Conservation (phyloP, 2,888 invertebrate species). For the Syrista parreyssii region DNA sequence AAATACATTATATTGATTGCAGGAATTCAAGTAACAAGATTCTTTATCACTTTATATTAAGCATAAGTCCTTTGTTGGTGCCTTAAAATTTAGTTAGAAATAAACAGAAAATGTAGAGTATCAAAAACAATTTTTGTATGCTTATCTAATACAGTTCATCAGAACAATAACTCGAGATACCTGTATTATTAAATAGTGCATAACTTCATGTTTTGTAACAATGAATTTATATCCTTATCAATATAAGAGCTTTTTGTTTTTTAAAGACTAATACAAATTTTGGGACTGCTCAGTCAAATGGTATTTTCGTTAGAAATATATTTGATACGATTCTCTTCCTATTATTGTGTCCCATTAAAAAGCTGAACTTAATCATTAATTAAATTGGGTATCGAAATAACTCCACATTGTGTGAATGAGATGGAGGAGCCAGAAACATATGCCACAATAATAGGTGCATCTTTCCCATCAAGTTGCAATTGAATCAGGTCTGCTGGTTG, state of each 20-base stretch:
- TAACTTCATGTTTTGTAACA: not conserved
- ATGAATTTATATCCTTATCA: not conserved
- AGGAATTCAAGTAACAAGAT: not conserved
- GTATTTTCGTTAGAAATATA: not conserved
- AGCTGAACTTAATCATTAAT: slow-evolving; percentile 11
- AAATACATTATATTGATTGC: not conserved
- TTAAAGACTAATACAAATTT: not conserved
- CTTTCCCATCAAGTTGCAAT: slow-evolving; percentile 54
- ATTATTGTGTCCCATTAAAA: not conserved
- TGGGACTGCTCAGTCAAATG: not conserved
- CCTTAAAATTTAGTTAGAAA: not conserved
- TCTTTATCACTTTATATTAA: not conserved
- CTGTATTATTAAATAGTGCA: not conserved
- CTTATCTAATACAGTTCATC: not conserved
- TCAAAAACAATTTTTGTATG: not conserved
- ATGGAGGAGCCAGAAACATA: slow-evolving; percentile 54
- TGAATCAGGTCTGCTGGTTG: slow-evolving; percentile 56
- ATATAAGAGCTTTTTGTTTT: not conserved
- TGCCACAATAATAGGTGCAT: slow-evolving; percentile 54
- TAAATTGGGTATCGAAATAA: slow-evolving; percentile 53
- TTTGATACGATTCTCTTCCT: not conserved
- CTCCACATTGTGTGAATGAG: slow-evolving; percentile 55
- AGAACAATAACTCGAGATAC: not conserved
- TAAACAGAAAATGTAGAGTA: not conserved
- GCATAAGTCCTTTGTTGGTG: not conserved